Percentiles rank a stretch among this genome's conserved stretches.
These are phyloP conservation scores for Ichneumon xanthorius DNA, from an alignment of 2,888 invertebrate species.

Conservation along the genomic window DNA sequence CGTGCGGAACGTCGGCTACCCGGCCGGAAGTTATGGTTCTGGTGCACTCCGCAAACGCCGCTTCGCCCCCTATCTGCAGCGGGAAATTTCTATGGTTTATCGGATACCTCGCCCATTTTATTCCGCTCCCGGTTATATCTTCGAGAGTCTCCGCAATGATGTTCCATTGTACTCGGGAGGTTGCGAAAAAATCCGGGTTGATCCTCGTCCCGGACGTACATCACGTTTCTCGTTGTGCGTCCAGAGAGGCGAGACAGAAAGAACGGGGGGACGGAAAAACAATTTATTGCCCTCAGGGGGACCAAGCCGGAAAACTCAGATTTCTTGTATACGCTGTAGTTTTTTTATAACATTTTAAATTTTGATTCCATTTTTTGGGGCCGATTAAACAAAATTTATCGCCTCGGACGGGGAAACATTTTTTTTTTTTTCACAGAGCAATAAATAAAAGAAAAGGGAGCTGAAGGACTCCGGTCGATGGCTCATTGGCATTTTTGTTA, in stretches of 20 bases:
- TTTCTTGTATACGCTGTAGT: no score
- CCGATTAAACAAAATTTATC: neutral
- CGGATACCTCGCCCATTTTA: slow-evolving; percentile 37
- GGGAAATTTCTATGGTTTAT: slow-evolving; percentile 50
- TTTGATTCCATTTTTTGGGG: no score
- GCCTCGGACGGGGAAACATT: neutral
- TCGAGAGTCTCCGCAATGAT: neutral
- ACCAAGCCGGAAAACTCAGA: neutral
- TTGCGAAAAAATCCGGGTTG: neutral
- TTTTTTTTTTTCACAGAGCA: neutral
- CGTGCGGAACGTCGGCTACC: slow-evolving; percentile 35
- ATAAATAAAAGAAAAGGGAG: no score
- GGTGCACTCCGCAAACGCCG: slow-evolving; percentile 1
- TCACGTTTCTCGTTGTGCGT: neutral
- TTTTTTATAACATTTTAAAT: no score
- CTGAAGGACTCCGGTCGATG: no score
- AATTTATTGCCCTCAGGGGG: neutral
- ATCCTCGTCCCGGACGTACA: neutral
- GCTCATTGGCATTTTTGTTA: no score
- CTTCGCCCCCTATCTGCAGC: neutral
- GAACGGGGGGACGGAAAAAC: neutral
- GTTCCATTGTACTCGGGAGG: neutral
- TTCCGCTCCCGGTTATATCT: neutral
- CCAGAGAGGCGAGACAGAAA: neutral
- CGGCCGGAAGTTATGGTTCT: slow-evolving; percentile 55